Conservation (phyloP, 2,797 vertebrate species). For the Liasis olivaceus region DNA sequence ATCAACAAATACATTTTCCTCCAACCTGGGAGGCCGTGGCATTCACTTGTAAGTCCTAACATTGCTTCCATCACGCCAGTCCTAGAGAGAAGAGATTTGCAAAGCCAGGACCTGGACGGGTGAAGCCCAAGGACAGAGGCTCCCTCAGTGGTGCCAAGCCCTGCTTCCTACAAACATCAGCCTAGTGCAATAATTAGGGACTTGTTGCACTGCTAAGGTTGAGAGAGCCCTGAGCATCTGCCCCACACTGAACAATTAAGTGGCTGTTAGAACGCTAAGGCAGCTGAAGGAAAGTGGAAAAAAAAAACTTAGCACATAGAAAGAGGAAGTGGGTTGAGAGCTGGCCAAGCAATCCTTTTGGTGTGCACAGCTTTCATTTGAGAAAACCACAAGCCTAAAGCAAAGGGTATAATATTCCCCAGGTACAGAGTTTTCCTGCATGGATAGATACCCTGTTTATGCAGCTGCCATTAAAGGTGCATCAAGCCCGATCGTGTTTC, state of each 20-base stretch:
- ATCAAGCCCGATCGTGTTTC: not conserved
- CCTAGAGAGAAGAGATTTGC: too few species aligned
- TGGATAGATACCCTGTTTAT: slow-evolving; percentile 20
- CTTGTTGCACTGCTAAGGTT: slow-evolving; percentile 60
- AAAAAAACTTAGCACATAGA: not conserved
- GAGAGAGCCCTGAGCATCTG: slow-evolving; percentile 66
- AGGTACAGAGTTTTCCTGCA: slow-evolving; percentile 15
- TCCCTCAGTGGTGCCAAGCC: slow-evolving; percentile 39
- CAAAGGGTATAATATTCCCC: slow-evolving; percentile 40
- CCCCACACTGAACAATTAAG: slow-evolving; percentile 65
- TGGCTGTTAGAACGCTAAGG: slow-evolving; percentile 65
- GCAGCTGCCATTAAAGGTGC: not conserved
- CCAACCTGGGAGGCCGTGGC: too few species aligned
- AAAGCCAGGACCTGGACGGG: slow-evolving; percentile 39
- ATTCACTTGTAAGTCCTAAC: too few species aligned
- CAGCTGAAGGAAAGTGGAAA: slow-evolving; percentile 43
- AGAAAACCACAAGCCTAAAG: slow-evolving; percentile 37
- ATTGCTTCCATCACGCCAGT: too few species aligned
- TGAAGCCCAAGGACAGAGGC: slow-evolving; percentile 38
- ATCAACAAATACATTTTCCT: too few species aligned
- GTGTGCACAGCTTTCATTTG: slow-evolving; percentile 45
- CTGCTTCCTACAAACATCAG: slow-evolving; percentile 55
- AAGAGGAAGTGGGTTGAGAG: slow-evolving; percentile 29
- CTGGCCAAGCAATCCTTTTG: slow-evolving; percentile 35
- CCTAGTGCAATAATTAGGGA: slow-evolving; percentile 58